phyloP scores from a whole-genome alignment of 2,888 invertebrate genomes.

The Drymonia ruficornis region DNA sequence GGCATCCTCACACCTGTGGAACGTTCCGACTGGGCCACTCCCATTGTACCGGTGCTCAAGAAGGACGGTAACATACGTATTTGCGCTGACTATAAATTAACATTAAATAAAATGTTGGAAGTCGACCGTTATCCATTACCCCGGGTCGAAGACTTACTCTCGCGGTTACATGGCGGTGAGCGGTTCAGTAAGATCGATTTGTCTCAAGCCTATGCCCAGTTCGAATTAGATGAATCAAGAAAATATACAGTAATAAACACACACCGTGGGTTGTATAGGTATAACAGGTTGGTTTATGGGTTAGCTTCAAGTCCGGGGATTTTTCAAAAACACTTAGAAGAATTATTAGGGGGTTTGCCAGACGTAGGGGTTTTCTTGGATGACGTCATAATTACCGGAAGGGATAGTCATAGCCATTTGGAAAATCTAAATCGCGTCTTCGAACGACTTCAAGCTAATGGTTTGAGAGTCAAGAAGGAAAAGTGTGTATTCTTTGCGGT shows the following conservation, averaged over 20 bases:
- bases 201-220: conserved; percentile 18
- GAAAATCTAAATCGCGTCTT: conserved; percentile 19
- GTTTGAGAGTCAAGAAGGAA: conserved; percentile 19
- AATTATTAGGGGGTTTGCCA: conserved; percentile 25
- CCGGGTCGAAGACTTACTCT: conserved; percentile 29
- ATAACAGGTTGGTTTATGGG: conserved; percentile 18
- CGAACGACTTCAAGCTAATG: conserved; percentile 3
- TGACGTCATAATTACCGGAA: conserved; percentile 17
- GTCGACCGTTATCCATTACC: conserved; percentile 39
- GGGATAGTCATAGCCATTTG: conserved; percentile 6
- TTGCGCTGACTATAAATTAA: conserved; percentile 40
- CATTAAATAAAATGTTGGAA: conserved; percentile 35
- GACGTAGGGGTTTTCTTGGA: conserved; percentile 27
- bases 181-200: conserved; percentile 10
- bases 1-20: conserved; percentile 34
- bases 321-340: conserved; percentile 25
- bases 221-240: conserved; percentile 22
- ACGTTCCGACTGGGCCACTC: conserved; percentile 37
- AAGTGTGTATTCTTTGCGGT: conserved; percentile 26
- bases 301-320: conserved; percentile 22
- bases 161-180: conserved; percentile 20
- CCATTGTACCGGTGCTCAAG: conserved; percentile 35
- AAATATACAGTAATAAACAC: conserved; percentile 33
- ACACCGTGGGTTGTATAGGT: conserved; percentile 22
- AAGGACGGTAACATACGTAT: conserved; percentile 37